Evolutionary conservation across 1,140 invertebrate genomes (phyloP).

Genomic region (Drosophila athabasca): DNA sequence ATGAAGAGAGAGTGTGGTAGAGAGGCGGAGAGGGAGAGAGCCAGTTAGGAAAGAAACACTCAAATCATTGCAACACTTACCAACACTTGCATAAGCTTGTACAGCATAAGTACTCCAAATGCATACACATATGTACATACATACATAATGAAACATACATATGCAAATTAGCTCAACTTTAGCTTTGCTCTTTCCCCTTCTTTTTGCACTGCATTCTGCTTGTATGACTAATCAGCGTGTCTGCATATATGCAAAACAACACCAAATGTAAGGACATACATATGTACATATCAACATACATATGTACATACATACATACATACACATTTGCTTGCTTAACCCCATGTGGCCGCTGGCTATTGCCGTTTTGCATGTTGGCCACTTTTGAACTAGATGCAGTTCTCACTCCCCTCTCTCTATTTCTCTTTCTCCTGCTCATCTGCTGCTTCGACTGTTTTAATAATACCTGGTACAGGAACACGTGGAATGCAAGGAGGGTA

Average conservation of each 20-base stretch:
- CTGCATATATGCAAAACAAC: constrained; percentile 44
- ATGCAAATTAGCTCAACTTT: constrained; percentile 72
- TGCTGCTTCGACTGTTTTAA: too few species aligned
- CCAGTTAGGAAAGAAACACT: constrained; percentile 55
- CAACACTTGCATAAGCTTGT: constrained; percentile 16
- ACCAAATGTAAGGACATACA: constrained; percentile 15
- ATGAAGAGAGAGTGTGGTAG: constrained; percentile 5
- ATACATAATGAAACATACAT: constrained; percentile 14
- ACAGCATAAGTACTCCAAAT: constrained; percentile 50
- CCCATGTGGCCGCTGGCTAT: constrained; percentile 6
- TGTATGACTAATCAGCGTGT: constrained; percentile 68
- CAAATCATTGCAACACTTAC: constrained; percentile 47
- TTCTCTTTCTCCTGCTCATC: constrained; percentile 4
- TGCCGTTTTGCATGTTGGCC: constrained; percentile 48
- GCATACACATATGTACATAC: too few species aligned
- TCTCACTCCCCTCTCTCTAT: constrained; percentile 13
- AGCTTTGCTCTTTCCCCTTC: constrained; percentile 40
- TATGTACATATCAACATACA: constrained; percentile 17
- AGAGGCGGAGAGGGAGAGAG: constrained; percentile 25
- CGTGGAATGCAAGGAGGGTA: too few species aligned
- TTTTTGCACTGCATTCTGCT: constrained; percentile 60
- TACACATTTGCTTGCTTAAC: neutral
- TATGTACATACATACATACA: constrained; percentile 1
- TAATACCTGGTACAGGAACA: too few species aligned
- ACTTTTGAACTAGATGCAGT: constrained; percentile 14